These are phyloP conservation scores for Pecten maximus DNA, from an alignment of 2,888 invertebrate genomes.

Conservation along the genomic window DNA sequence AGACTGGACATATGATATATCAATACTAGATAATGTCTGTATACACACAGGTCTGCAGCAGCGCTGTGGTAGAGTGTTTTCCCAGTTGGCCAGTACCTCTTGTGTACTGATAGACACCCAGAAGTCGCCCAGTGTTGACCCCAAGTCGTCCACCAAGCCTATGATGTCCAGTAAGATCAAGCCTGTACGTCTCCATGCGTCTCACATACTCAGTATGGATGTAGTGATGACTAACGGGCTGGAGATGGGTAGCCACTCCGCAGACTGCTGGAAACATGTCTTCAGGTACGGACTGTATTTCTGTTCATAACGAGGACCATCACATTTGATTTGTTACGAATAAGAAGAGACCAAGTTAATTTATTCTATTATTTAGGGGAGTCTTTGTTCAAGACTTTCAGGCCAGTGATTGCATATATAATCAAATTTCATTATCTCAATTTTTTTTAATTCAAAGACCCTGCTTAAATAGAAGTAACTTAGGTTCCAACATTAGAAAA, in stretches of 20 bases:
- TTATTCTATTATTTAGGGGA: too few species aligned
- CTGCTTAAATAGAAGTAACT: too few species aligned
- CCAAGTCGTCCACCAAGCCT: constrained; percentile 57
- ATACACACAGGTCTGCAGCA: constrained; percentile 88
- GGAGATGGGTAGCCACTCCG: constrained; percentile 94
- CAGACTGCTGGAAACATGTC: constrained; percentile 97
- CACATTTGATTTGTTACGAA: too few species aligned
- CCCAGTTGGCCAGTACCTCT: constrained; percentile 93
- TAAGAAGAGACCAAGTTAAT: background rate
- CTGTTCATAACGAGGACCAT: too few species aligned
- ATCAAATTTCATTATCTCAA: too few species aligned
- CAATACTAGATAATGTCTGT: background rate
- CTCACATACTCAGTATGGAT: constrained; percentile 95
- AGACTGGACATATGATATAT: too few species aligned
- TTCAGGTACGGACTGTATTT: constrained; percentile 86
- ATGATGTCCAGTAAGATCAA: constrained; percentile 70
- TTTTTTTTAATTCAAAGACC: too few species aligned
- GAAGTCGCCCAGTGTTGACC: constrained; percentile 55
- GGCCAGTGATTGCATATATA: too few species aligned
- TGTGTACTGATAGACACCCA: constrained; percentile 87
- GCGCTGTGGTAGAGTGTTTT: constrained; percentile 94
- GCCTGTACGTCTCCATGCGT: constrained; percentile 87
- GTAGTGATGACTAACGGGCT: constrained; percentile 93
- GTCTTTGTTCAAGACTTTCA: too few species aligned
- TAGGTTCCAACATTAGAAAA: too few species aligned